Evolutionary conservation across 2,797 vertebrate genomes (phyloP).

Genomic region (Hylomyscus alleni): DNA sequence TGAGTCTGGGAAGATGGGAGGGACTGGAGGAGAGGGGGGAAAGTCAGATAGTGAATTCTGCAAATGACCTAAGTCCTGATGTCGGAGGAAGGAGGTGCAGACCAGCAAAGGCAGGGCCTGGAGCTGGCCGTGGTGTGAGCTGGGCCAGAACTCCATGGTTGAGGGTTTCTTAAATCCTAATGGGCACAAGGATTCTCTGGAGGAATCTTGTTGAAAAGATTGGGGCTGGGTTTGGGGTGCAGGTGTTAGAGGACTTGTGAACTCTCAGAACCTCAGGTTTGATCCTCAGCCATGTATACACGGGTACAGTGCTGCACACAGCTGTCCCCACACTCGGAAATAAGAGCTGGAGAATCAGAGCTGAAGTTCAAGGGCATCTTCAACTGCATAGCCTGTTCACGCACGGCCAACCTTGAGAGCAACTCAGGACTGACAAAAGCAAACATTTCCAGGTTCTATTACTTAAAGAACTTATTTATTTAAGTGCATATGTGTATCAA

Average conservation of each 20-base stretch:
- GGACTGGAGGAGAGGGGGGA: too few species aligned
- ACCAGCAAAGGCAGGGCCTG: not conserved
- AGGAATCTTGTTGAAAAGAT: constrained; percentile 4
- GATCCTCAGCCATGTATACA: not conserved
- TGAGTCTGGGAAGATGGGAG: too few species aligned
- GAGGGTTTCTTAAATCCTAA: not conserved
- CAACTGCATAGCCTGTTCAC: too few species aligned
- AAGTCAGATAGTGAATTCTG: not conserved
- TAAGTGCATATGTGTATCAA: not conserved
- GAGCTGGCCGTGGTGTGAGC: not conserved
- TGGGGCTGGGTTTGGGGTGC: too few species aligned
- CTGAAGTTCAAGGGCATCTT: not conserved
- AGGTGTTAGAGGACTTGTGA: not conserved
- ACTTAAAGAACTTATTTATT: not conserved
- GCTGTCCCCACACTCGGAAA: not conserved
- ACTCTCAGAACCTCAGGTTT: too few species aligned
- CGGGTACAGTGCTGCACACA: not conserved
- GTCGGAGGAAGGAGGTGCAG: not conserved
- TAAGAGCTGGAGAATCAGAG: not conserved
- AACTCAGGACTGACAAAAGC: not conserved
- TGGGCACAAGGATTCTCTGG: not conserved
- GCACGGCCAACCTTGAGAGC: not conserved
- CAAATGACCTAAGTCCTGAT: not conserved
- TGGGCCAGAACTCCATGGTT: not conserved
- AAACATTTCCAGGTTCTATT: not conserved